phyloP scores from a whole-genome alignment of 2,113 vertebrate genomes.

The Macaca fascicularis region T2T-MFA8v1.1 NC_088395.1:108011501-108012000 shows the following conservation, averaged over 20 bases:
- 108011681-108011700: neutral
- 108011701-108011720: neutral
- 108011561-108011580: constrained; percentile 2
- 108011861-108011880: neutral
- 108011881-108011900: neutral
- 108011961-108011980: neutral
- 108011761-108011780: constrained; percentile 1
- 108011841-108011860: neutral
- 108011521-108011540: neutral
- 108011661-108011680: neutral
- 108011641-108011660: neutral
- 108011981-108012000: too few species aligned
- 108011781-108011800: neutral
- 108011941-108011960: too few species aligned
- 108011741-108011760: constrained; percentile 4
- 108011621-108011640: constrained; percentile 24
- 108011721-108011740: constrained; percentile 6
- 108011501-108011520: neutral
- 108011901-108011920: neutral
- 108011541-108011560: neutral
- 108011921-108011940: too few species aligned
- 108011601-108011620: neutral
- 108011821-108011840: neutral
- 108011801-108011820: constrained; percentile 31
- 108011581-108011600: neutral